A percentile compares a stretch with the other conserved stretches of the same genome.
These are phyloP conservation scores for Harmothoe impar DNA, from an alignment of 2,888 invertebrate species.

Conservation along the genomic window DNA sequence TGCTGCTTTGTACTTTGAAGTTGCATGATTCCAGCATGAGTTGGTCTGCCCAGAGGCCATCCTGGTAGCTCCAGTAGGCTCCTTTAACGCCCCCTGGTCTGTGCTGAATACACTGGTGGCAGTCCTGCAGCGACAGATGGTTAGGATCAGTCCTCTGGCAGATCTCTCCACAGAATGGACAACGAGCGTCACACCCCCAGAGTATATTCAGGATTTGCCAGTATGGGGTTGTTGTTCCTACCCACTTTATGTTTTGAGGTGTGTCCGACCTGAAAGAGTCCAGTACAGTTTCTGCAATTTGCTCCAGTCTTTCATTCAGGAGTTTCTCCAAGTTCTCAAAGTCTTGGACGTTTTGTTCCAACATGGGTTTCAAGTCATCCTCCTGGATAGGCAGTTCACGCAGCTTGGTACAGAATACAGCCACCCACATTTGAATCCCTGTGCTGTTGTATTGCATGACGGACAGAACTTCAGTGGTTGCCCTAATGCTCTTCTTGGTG, in stretches of 20 bases:
- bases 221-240: not conserved
- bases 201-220: conserved; percentile 39
- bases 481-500: not conserved
- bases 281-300: not conserved
- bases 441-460: not conserved
- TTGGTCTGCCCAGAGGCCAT: no score
- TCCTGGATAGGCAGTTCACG: not conserved
- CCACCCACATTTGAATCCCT: not conserved
- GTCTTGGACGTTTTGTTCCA: not conserved
- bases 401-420: not conserved
- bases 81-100: not conserved
- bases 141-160: conserved; percentile 18
- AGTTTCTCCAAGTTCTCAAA: not conserved
- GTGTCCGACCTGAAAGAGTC: not conserved
- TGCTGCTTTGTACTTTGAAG: not conserved
- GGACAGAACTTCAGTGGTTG: not conserved
- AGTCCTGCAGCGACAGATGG: not conserved
- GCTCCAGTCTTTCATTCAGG: not conserved
- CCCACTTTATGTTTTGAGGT: conserved; percentile 42
- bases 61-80: not conserved
- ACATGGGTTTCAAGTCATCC: not conserved
- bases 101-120: conserved; percentile 20
- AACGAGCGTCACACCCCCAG: conserved; percentile 64
- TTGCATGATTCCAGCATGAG: not conserved
- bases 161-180: conserved; percentile 63